These are phyloP conservation scores for Steinernema khuongi DNA, from an alignment of 1,140 invertebrate species.

Conservation along the genomic window DNA sequence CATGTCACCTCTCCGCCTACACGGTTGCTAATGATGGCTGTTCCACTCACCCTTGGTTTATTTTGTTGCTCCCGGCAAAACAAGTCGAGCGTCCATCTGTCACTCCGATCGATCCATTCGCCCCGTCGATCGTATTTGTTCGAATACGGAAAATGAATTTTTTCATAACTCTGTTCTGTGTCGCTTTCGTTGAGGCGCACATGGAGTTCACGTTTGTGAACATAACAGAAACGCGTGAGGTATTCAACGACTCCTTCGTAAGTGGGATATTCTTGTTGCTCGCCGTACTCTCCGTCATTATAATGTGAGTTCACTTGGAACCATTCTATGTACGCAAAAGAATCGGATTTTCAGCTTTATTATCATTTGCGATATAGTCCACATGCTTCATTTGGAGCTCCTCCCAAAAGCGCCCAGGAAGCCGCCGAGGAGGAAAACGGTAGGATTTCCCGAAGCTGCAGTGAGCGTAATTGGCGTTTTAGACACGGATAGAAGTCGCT, in stretches of 20 bases:
- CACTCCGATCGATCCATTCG: not conserved
- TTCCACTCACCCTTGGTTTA: too few relatives aligned
- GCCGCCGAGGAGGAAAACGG: not conserved
- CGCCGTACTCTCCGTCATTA: not conserved
- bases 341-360: not conserved
- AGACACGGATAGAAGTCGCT: not conserved
- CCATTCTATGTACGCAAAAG: not conserved
- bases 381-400: not conserved
- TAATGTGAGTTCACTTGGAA: slow-evolving; percentile 1
- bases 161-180: not conserved
- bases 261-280: not conserved
- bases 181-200: not conserved
- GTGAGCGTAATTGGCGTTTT: not conserved
- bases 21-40: too few relatives aligned
- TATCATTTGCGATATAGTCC: not conserved
- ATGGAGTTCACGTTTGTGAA: not conserved
- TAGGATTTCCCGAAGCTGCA: not conserved
- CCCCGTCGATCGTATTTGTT: not conserved
- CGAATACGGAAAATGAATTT: not conserved
- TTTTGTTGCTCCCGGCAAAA: too few relatives aligned
- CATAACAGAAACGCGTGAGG: not conserved
- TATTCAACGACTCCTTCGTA: not conserved
- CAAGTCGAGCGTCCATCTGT: too few relatives aligned
- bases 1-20: not conserved
- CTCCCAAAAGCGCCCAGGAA: not conserved